Evolutionary conservation across 2,113 vertebrate genomes (phyloP).

Genomic region (Phoxinus phoxinus): DNA sequence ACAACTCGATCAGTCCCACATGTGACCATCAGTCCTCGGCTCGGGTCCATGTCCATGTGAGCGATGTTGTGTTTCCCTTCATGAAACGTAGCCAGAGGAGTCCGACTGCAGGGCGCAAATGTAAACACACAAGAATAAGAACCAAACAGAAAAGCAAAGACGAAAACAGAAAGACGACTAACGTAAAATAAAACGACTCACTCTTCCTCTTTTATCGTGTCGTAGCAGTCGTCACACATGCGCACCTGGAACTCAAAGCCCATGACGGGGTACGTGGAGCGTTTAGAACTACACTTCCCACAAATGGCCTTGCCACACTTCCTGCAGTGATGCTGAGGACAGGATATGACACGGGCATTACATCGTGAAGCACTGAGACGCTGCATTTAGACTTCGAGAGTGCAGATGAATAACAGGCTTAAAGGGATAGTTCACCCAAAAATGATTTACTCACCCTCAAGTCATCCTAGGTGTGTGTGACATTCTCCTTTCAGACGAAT

Average conservation of each 20-base stretch:
- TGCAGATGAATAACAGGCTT: not conserved
- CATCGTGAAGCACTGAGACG: not conserved
- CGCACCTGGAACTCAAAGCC: conserved; percentile 98
- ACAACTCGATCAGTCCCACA: conserved; percentile 93
- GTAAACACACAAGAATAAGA: conserved; percentile 38
- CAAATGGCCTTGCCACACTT: conserved; percentile 96
- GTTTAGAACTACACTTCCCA: conserved; percentile 93
- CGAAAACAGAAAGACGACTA: not conserved
- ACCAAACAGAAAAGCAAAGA: conserved; percentile 10
- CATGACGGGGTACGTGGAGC: conserved; percentile 92
- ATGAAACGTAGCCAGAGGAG: conserved; percentile 92
- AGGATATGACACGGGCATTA: not conserved
- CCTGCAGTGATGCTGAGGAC: conserved; percentile 91
- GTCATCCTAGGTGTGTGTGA: too few relatives aligned
- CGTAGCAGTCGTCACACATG: conserved; percentile 91
- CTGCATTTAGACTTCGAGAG: not conserved
- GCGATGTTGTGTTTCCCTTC: conserved; percentile 98
- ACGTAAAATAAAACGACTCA: conserved; percentile 74
- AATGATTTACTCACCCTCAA: too few relatives aligned
- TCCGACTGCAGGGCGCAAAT: conserved; percentile 78
- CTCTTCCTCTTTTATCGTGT: conserved; percentile 96
- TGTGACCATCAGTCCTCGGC: conserved; percentile 95
- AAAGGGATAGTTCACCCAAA: too few relatives aligned
- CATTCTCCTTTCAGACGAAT: too few relatives aligned
- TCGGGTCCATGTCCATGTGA: conserved; percentile 94